A percentile compares a stretch with the other conserved stretches of the same genome.
These are phyloP conservation scores for Meloe dianella DNA, from an alignment of 2,888 invertebrate species.

Conservation along the genomic window DNA sequence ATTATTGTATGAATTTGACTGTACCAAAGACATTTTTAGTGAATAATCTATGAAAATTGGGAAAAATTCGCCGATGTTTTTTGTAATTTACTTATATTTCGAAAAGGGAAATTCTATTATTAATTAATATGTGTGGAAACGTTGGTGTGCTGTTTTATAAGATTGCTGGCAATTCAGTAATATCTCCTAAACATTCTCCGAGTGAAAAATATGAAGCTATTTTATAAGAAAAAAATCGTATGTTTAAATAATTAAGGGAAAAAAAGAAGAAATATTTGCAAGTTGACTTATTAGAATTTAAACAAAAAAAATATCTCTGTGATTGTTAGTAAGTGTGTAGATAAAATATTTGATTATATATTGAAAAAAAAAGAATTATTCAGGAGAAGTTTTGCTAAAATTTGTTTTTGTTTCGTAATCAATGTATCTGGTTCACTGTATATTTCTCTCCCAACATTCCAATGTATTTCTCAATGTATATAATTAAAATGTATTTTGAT, in stretches of 20 bases:
- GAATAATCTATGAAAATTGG: slow-evolving; percentile 41
- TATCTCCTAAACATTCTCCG: not conserved
- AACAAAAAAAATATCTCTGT: slow-evolving; percentile 54
- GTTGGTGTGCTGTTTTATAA: slow-evolving; percentile 6
- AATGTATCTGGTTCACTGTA: slow-evolving; percentile 53
- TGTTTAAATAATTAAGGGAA: slow-evolving; percentile 2
- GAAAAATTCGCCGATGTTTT: slow-evolving; percentile 42
- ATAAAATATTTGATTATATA: slow-evolving; percentile 29
- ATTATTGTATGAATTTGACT: slow-evolving; percentile 49
- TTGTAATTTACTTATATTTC: slow-evolving; percentile 31
- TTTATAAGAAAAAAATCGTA: slow-evolving; percentile 10
- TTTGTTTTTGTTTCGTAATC: slow-evolving; percentile 39
- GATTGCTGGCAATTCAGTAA: not conserved
- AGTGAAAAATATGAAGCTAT: slow-evolving; percentile 2
- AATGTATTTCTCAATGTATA: slow-evolving; percentile 57
- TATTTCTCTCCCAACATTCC: slow-evolving; percentile 55
- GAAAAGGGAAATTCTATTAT: slow-evolving; percentile 7
- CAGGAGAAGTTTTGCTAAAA: slow-evolving; percentile 18
- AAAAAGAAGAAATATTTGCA: slow-evolving; percentile 24
- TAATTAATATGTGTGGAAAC: slow-evolving; percentile 3
- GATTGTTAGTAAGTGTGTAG: slow-evolving; percentile 57
- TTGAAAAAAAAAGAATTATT: slow-evolving; percentile 31
- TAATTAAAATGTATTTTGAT: slow-evolving; percentile 57
- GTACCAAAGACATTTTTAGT: slow-evolving; percentile 56
- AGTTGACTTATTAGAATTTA: slow-evolving; percentile 36